phyloP scores from a whole-genome alignment of 37 sponge, comb jelly and placozoan species.

The Spongilla lacustris region DNA sequence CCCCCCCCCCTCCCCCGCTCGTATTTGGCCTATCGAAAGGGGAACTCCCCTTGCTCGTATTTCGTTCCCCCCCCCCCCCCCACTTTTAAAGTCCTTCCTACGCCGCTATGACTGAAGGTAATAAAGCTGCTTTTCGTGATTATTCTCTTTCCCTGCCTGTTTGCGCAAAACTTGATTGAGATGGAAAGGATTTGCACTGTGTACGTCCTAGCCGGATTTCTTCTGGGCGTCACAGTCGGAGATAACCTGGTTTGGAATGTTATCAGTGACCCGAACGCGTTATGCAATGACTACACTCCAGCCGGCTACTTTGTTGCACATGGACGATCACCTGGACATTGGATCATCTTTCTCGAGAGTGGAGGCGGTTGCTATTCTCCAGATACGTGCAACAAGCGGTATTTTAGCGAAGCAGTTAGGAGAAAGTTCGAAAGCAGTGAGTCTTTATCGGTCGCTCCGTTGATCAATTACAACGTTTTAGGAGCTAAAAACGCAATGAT shows the following conservation, averaged over 20 bases:
- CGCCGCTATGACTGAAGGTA: no score
- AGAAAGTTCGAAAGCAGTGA: neutral
- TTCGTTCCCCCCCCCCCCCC: no score
- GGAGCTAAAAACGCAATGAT: neutral
- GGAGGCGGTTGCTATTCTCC: slow-evolving; percentile 72
- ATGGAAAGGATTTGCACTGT: no score
- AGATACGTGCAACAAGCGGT: slow-evolving; percentile 68
- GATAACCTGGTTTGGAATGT: slow-evolving; percentile 38
- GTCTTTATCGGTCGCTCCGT: neutral
- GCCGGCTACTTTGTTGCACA: slow-evolving; percentile 68
- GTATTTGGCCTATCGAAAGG: no score
- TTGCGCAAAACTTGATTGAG: no score
- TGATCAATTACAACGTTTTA: neutral
- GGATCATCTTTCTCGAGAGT: slow-evolving; percentile 88
- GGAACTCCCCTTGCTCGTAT: no score
- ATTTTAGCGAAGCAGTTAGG: neutral
- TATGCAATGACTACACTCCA: slow-evolving; percentile 79
- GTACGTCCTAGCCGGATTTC: neutral
- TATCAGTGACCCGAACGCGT: slow-evolving; percentile 23
- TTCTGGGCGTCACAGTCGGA: neutral
- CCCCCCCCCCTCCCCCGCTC: no score
- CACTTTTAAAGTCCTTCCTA: no score
- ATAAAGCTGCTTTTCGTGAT: no score
- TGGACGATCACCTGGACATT: slow-evolving; percentile 25
- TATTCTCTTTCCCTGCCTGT: no score